These are phyloP conservation scores for Smittia sp. DNA, from an alignment of 2,888 invertebrate genomes.

Conservation along the genomic window DNA sequence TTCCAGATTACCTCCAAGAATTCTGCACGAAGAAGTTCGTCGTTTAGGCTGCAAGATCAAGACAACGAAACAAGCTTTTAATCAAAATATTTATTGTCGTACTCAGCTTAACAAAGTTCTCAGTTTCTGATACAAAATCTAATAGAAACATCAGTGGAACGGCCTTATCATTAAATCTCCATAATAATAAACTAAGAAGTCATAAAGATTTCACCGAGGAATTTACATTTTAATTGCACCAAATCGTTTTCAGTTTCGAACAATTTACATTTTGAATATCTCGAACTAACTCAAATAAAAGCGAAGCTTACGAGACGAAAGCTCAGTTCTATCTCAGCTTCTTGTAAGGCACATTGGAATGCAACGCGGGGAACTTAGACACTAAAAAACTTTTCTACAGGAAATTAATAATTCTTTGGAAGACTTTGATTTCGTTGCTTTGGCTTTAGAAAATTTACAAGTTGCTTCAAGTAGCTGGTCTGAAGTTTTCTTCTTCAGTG, in stretches of 20 bases:
- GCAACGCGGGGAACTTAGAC: neutral
- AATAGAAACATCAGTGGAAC: neutral
- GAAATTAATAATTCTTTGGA: conserved; percentile 18
- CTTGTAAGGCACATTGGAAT: conserved; percentile 6
- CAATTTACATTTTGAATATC: conserved; percentile 1
- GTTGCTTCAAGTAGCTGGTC: neutral
- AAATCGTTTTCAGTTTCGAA: conserved; percentile 4
- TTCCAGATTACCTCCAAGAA: no score
- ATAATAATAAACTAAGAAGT: neutral
- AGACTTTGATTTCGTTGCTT: conserved; percentile 39
- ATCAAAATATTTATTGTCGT: no score
- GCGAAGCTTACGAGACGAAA: neutral
- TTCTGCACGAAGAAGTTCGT: no score
- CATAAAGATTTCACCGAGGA: no score
- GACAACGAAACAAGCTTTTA: no score
- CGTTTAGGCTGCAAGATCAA: no score
- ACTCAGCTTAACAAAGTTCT: neutral
- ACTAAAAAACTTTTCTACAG: neutral
- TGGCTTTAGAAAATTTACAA: conserved; percentile 23
- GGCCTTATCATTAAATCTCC: neutral
- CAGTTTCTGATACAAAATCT: neutral
- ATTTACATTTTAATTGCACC: conserved; percentile 23
- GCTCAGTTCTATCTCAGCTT: neutral
- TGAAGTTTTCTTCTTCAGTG: neutral
- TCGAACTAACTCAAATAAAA: neutral